Conservation (phyloP, 2,113 vertebrate species). For the Strix aluco region DNA sequence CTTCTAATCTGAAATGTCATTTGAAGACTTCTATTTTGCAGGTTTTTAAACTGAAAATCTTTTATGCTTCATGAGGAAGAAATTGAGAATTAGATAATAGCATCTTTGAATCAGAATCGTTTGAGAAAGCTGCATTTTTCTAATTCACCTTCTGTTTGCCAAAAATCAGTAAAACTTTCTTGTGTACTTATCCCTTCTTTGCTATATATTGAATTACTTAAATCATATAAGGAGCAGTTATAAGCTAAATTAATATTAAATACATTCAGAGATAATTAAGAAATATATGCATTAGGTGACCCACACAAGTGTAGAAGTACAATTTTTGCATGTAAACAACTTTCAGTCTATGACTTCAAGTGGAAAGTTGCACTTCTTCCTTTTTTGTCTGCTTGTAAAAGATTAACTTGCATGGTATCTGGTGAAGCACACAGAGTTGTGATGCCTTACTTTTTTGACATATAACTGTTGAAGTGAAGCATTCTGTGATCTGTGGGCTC, state of each 20-base stretch:
- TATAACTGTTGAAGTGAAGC: neutral
- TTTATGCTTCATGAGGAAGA: neutral
- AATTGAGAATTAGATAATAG: neutral
- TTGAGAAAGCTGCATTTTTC: neutral
- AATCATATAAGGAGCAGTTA: neutral
- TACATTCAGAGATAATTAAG: neutral
- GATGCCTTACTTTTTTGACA: neutral
- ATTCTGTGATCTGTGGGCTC: neutral
- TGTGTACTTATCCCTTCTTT: neutral
- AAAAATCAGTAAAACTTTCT: neutral
- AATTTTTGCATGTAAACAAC: neutral
- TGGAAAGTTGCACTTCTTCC: neutral
- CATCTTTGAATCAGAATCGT: neutral
- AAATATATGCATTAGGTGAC: neutral
- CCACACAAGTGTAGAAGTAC: neutral
- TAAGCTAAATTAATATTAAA: neutral
- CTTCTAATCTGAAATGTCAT: neutral
- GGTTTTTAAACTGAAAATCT: neutral
- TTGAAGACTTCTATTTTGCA: neutral
- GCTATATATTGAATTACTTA: neutral
- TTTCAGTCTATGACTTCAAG: neutral
- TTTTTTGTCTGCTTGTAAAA: neutral
- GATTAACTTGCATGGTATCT: neutral
- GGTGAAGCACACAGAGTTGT: neutral
- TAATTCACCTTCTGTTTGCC: neutral